Base-by-base conservation (phyloP, 2,113 vertebrate species). In the Brachyhypopomus occidentalis region DNA sequence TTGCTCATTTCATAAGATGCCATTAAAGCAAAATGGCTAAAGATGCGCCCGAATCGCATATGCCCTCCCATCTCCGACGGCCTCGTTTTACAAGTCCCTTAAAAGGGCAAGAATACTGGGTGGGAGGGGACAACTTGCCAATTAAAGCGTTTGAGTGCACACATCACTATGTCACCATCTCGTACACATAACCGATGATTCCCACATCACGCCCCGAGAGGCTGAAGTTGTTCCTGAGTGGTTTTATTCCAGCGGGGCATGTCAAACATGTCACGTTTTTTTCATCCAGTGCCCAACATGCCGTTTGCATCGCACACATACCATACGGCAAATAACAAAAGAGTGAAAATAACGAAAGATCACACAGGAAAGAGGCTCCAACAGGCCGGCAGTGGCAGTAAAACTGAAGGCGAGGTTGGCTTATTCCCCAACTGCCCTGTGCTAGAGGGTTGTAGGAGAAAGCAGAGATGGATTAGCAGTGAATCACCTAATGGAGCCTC, bases 1-100 rank as follows among this genome's bases (percentile, higher is more conserved):
- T 94, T 91, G 95, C 93, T 93, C 93, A 92, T 94, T 94, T 92
- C 94, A 91, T 90, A 91, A 95, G 92, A 94, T 91, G 92, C 92
- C 93, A 92, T 94, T 95, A 95, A 93, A 92, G 94, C 90, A 93
- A 94, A 92, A 92, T 92, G 93, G 90, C 5, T 85, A 91, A 95
- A 94, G 92, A 93, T 88, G 86, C 90, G 91, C 92, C 92, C 92
- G 93, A 92, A 92, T 94, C 94, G 94, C 93, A 91, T 94, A 93
- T 91, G 93, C 88, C 90, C 89, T 89, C 63, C 91, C 91, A 92
- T 94, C 93, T 79, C 72, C 64, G 72, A 81, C 69, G 30, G 48
- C 23, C 72, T 80, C 81, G 73, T 70, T 70, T 83, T 71, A 75
- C 75, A 60, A 73, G 59, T 79, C 78, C 77, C 73, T 78, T 76